These are phyloP conservation scores for Anarhynchus alexandrinus DNA, from an alignment of 2,113 vertebrate genomes.

Conservation along the genomic window DNA sequence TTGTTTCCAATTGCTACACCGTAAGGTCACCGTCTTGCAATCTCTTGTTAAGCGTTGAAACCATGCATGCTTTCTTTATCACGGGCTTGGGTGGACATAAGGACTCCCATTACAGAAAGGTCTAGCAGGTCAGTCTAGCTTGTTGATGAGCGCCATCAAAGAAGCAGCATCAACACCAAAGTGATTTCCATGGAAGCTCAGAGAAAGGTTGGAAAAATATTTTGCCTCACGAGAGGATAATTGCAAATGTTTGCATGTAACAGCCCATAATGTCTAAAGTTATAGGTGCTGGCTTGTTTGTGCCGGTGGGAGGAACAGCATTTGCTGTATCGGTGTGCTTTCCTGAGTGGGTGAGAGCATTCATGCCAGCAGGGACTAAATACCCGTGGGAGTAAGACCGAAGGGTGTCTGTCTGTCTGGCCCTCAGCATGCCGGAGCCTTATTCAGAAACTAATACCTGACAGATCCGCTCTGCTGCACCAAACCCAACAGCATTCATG, in stretches of 20 bases:
- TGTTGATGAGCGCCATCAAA: not conserved
- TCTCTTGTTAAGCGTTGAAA: not conserved
- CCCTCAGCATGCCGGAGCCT: not conserved
- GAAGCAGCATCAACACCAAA: not conserved
- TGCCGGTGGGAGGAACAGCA: not conserved
- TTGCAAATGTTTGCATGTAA: not conserved
- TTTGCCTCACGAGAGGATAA: not conserved
- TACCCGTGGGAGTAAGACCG: not conserved
- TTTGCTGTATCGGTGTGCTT: not conserved
- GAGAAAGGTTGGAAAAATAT: not conserved
- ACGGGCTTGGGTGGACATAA: not conserved
- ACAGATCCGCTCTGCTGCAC: not conserved
- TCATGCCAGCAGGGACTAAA: not conserved
- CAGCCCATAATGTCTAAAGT: not conserved
- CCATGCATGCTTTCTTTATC: not conserved
- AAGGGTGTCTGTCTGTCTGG: not conserved
- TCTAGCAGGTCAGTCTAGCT: not conserved
- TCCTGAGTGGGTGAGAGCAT: not conserved
- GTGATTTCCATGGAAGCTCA: not conserved
- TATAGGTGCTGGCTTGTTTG: not conserved
- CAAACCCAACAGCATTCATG: not conserved
- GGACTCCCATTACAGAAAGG: not conserved
- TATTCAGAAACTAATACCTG: not conserved
- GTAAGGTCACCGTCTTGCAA: not conserved
- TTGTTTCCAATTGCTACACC: not conserved